A percentile compares a stretch with the other conserved stretches of the same genome.
Evolutionary conservation across 2,797 vertebrate species (phyloP).

Genomic region (Diplodus sargus): DNA sequence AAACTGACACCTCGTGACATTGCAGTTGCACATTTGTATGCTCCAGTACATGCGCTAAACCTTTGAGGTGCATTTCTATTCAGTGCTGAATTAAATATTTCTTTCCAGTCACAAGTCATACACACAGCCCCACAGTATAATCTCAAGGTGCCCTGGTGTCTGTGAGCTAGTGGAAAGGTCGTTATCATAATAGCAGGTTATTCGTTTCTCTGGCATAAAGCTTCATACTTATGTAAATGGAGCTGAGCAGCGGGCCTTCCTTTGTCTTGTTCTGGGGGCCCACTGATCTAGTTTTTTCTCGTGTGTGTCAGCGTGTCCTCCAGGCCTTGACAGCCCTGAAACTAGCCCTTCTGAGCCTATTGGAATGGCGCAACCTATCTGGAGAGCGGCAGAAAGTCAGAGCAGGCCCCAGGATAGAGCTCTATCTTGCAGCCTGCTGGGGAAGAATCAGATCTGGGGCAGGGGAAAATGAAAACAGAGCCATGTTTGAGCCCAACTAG

Average conservation of each 20-base stretch:
- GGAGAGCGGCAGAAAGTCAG: constrained; percentile 77
- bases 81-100: constrained; percentile 42
- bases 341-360: constrained; percentile 63
- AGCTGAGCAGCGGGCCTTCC: constrained; percentile 51
- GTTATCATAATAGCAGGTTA: constrained; percentile 72
- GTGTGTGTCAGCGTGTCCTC: constrained; percentile 72
- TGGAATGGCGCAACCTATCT: constrained; percentile 69
- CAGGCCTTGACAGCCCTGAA: constrained; percentile 72
- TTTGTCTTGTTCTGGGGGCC: constrained; percentile 69
- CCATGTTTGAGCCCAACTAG: constrained; percentile 64
- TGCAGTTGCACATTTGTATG: constrained; percentile 6
- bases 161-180: constrained; percentile 66
- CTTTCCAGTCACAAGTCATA: constrained; percentile 49
- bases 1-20: constrained; percentile 26
- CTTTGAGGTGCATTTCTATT: constrained; percentile 31
- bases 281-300: constrained; percentile 76
- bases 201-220: constrained; percentile 67
- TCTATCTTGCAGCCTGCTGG: constrained; percentile 75
- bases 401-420: constrained; percentile 77
- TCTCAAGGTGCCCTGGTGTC: constrained; percentile 71
- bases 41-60: constrained; percentile 1
- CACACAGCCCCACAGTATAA: constrained; percentile 41
- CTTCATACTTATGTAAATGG: constrained; percentile 76
- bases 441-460: constrained; percentile 80
- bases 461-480: constrained; percentile 71